Evolutionary conservation across 92 coral and sea anemone genomes (phyloP), one percentile per base, ranked within the genome.

Genomic region (Epizoanthus rinbou): DNA sequence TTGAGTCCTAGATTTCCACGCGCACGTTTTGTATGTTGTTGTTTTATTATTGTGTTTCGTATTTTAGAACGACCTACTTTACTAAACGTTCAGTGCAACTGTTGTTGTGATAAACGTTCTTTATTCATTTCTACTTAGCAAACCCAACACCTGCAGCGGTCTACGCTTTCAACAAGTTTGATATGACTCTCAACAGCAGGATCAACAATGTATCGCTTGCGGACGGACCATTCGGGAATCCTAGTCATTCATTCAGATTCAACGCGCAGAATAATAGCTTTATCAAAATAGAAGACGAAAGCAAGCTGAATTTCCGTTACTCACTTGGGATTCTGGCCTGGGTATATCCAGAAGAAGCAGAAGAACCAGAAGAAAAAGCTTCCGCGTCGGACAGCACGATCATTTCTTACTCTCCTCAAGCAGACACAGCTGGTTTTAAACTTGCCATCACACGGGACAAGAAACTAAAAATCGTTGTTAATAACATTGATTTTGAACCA

Each of bases 91-190:
- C 8, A 47, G 15, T 47, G 15, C 54, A 47, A 47, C 8, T 47
- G 54, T 47, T 8, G 11, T 65, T 39, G 13, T 67, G 14, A 14
- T 28, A 65, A 18, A 18, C n/a, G 28, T 33, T 17, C 72, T 33
- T 66, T 67, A 11, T 67, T 37, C 43, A 37, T 65, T 67, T 67
- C 73, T 33, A 33, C 45, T 67, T 10, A 67, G 73, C 73, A 33
- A 67, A 37, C 19, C 73, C 43, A 41, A 31, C 8, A 18, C 47
- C 47, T 22, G 45, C 35, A 13, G 23, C 47, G 1, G 73, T 67
- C 21, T 67, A 67, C 22, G 50, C 19, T 19, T 67, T 67, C 73
- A 67, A 67, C 47, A 13, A 67, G 22, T 67, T 67, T n/a, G 73
- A 67, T 41, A 28, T 14, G 73, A 1, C 15, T 28, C 8, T 16